Conservation (phyloP, 1,140 invertebrate species). For the Drosophila lacteicornis region DNA sequence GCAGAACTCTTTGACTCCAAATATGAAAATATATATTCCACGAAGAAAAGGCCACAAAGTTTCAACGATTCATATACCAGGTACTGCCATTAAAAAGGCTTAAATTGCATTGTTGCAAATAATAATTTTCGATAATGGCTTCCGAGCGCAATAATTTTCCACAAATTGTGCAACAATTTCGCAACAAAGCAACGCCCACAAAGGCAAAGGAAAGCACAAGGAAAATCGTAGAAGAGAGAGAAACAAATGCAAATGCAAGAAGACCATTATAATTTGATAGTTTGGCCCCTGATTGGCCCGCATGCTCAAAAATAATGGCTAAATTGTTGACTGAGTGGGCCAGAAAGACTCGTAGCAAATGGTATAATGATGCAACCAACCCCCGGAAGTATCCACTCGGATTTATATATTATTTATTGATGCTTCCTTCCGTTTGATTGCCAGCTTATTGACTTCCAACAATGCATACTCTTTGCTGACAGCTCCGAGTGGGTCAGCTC, state of each 20-base stretch:
- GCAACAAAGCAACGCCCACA: background rate
- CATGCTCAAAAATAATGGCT: background rate
- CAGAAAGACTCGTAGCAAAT: constrained; percentile 4
- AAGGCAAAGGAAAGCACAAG: background rate
- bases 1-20: background rate
- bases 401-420: constrained; percentile 27
- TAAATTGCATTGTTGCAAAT: background rate
- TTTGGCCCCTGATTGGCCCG: too few relatives aligned
- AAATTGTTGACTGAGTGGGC: background rate
- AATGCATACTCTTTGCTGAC: constrained; percentile 1
- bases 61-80: too few relatives aligned
- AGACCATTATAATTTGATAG: background rate
- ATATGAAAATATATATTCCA: too few relatives aligned
- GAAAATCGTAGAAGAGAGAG: background rate
- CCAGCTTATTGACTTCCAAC: background rate
- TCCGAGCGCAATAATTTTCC: background rate
- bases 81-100: background rate
- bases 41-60: too few relatives aligned
- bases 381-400: constrained; percentile 14
- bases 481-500: constrained; percentile 9
- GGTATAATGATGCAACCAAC: constrained; percentile 13
- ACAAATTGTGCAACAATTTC: constrained; percentile 2
- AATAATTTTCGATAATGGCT: background rate
- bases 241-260: background rate
- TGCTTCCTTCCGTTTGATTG: constrained; percentile 8